A percentile compares a stretch with the other conserved stretches of the same genome.
Evolutionary conservation across 2,113 vertebrate species (phyloP).

Genomic region (Jaculus jaculus): DNA sequence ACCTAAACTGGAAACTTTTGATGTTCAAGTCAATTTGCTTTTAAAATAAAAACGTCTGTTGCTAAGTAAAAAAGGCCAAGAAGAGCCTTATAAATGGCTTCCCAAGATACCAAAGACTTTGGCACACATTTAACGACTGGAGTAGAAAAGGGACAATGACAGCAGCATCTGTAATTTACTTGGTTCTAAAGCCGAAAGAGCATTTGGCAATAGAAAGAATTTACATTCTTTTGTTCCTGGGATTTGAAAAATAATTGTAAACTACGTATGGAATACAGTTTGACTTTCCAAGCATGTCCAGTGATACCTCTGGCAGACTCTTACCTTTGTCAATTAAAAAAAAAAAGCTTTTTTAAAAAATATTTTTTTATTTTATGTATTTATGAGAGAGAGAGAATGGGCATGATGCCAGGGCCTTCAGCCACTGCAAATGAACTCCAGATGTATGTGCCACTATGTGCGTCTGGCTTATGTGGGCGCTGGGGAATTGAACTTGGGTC

Average conservation of each 20-base stretch:
- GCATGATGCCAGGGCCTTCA: too few relatives aligned
- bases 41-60: slow-evolving; percentile 53
- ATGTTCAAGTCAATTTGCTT: slow-evolving; percentile 39
- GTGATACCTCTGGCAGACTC: background rate
- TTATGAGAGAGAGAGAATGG: too few relatives aligned
- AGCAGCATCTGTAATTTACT: background rate
- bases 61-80: slow-evolving; percentile 27
- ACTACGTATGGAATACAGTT: background rate
- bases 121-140: background rate
- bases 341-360: background rate
- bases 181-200: slow-evolving; percentile 41
- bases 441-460: too few relatives aligned
- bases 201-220: background rate
- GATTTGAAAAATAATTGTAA: slow-evolving; percentile 19
- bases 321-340: background rate
- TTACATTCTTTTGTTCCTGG: slow-evolving; percentile 4
- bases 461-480: too few relatives aligned
- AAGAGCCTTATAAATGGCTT: slow-evolving; percentile 37
- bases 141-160: slow-evolving; percentile 3
- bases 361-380: too few relatives aligned
- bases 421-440: too few relatives aligned
- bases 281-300: background rate
- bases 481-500: too few relatives aligned
- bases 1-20: slow-evolving; percentile 40
- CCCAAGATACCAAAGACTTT: background rate